Evolutionary conservation across 1,140 invertebrate species (phyloP), one percentile per base, ranked within the genome.

Genomic region (Leptopilina clavipes): DNA sequence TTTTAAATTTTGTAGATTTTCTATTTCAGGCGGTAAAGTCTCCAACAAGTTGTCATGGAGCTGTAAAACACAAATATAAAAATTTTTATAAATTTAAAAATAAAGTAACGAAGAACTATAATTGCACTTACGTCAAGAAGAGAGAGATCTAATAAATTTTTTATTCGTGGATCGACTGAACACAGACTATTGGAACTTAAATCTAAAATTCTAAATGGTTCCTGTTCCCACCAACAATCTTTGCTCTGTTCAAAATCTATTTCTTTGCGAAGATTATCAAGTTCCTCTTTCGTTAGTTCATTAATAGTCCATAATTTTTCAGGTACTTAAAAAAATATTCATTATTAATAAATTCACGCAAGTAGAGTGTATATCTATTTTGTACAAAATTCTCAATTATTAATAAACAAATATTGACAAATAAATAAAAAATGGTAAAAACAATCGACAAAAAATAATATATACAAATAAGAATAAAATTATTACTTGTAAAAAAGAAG

Each of bases 201-300:
- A 85, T 97, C 95, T 73, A 97, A 91, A 83, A 93, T 93, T 70
- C 92, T 95, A 5, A 97, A 88, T 1, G 95, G 93, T 79, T 95
- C 93, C 83, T 94, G 93, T 86, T 96, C 95, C 97, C 97, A 98
- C 97, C 97, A 98, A 65, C 93, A 92, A 75, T 93, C 92, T 54
- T 92, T 91, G 44, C 93, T 92, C 52, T 94, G 93, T 77, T 93
- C 91, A 79, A 94, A 93, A 84, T 96, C 94, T 9, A 95, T 90
- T 37, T 93, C 91, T 83, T 94, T 84, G 85, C 94, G 90, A 11
- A 93, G 83, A 75, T 90, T 83, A 75, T 89, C 90, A 17, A 91
- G 85, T 83, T 93, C 90, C 89, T 94, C 90, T 85, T 93, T 91
- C 79, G 94, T 92, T 78, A 95, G 90, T 79, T 95, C 93, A 86